phyloP scores from a whole-genome alignment of 2,113 vertebrate species.

The Irena cyanogastra region DNA sequence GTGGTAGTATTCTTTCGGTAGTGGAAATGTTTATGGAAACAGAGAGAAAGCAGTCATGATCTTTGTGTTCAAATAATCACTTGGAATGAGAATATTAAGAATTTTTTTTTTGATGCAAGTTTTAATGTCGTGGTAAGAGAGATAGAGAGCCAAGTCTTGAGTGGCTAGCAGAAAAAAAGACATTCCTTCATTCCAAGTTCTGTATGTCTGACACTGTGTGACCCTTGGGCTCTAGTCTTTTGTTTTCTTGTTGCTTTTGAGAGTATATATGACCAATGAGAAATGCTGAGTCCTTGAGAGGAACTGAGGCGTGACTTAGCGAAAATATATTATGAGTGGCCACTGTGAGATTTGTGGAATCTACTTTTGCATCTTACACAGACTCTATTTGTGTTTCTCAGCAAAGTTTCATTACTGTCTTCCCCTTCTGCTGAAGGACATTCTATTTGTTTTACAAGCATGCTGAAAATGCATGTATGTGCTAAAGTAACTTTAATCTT shows the following conservation, averaged over 20 bases:
- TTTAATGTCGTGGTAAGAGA: neutral
- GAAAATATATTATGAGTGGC: neutral
- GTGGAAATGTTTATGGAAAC: neutral
- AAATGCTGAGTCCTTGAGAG: neutral
- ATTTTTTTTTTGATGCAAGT: neutral
- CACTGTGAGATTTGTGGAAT: neutral
- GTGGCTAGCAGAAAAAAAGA: neutral
- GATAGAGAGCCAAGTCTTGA: neutral
- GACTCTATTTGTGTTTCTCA: neutral
- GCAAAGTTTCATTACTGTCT: neutral
- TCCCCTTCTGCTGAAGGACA: neutral
- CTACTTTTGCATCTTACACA: neutral
- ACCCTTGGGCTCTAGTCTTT: neutral
- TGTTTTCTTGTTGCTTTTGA: neutral
- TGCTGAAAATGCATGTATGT: neutral
- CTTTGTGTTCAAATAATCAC: neutral
- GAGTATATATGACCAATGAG: neutral
- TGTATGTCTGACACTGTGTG: neutral
- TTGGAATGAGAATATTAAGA: neutral
- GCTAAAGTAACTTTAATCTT: neutral
- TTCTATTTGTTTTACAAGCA: neutral
- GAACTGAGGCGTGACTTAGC: neutral
- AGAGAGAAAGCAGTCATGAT: neutral
- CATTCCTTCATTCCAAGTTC: neutral
- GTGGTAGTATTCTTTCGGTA: neutral